phyloP scores from a whole-genome alignment of 2,888 invertebrate genomes.

The Athalia circularis region DNA sequence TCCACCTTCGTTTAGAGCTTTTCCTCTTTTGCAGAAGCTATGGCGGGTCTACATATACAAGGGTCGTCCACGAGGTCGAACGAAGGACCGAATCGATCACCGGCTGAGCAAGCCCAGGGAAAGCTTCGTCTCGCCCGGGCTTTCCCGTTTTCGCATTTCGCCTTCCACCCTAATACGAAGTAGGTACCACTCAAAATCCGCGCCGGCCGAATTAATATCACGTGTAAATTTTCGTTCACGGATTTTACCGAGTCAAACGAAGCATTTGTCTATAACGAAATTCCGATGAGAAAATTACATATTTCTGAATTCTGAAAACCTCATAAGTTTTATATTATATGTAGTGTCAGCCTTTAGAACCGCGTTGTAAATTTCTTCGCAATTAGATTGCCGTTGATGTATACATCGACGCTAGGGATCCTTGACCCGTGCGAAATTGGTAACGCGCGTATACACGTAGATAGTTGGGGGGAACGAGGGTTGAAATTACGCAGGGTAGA shows the following conservation, averaged over 20 bases:
- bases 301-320: too few relatives aligned
- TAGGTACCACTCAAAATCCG: background rate
- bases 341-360: too few relatives aligned
- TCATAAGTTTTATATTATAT: too few relatives aligned
- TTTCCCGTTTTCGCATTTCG: constrained; percentile 33
- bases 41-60: constrained; percentile 1
- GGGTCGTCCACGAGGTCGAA: constrained; percentile 33
- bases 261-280: too few relatives aligned
- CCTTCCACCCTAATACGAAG: constrained; percentile 11
- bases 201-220: too few relatives aligned
- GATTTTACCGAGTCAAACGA: too few relatives aligned
- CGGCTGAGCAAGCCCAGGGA: constrained; percentile 50
- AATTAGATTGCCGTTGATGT: too few relatives aligned
- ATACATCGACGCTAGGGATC: too few relatives aligned
- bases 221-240: too few relatives aligned
- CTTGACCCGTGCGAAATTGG: background rate
- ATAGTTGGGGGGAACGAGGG: constrained; percentile 8
- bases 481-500: background rate
- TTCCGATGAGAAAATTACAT: too few relatives aligned
- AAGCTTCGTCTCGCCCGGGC: constrained; percentile 50
- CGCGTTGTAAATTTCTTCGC: too few relatives aligned
- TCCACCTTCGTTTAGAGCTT: background rate
- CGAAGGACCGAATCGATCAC: constrained; percentile 60
- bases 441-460: background rate
- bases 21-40: background rate